Conservation (phyloP, 2,888 invertebrate genomes). For the Drymonia ruficornis region DNA sequence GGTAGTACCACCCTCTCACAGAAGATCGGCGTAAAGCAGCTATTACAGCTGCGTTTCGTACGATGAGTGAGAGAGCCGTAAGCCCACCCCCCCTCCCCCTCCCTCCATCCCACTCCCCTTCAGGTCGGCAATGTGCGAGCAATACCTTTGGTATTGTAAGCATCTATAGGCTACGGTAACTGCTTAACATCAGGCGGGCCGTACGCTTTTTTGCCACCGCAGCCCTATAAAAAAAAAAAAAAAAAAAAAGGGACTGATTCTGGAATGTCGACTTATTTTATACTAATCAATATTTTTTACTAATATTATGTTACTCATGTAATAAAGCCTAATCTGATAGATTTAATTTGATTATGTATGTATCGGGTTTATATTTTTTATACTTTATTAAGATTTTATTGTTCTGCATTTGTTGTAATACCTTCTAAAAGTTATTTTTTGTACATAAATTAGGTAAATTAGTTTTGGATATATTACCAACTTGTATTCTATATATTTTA, state of each 20-base stretch:
- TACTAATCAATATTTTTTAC: constrained; percentile 7
- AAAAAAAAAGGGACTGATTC: constrained; percentile 48
- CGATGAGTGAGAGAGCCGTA: too few relatives aligned
- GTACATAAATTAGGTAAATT: background rate
- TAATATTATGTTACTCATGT: constrained; percentile 4
- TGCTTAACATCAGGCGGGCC: too few relatives aligned
- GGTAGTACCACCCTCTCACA: too few relatives aligned
- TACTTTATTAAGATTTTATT: background rate
- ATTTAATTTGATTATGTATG: background rate
- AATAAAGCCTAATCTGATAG: background rate
- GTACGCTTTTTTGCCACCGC: too few relatives aligned
- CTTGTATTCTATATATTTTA: background rate
- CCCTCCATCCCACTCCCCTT: too few relatives aligned
- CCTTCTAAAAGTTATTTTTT: background rate
- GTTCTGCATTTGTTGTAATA: constrained; percentile 4
- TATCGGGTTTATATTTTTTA: background rate
- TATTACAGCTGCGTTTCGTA: too few relatives aligned
- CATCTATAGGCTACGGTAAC: too few relatives aligned
- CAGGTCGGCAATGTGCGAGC: too few relatives aligned
- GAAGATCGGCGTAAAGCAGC: too few relatives aligned
- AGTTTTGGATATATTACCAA: constrained; percentile 11
- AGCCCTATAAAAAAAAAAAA: too few relatives aligned
- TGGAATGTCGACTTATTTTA: constrained; percentile 25
- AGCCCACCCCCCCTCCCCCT: too few relatives aligned
- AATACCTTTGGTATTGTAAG: too few relatives aligned